Conservation (phyloP, 2,888 invertebrate species). For the Helicoverpa assulta region DNA sequence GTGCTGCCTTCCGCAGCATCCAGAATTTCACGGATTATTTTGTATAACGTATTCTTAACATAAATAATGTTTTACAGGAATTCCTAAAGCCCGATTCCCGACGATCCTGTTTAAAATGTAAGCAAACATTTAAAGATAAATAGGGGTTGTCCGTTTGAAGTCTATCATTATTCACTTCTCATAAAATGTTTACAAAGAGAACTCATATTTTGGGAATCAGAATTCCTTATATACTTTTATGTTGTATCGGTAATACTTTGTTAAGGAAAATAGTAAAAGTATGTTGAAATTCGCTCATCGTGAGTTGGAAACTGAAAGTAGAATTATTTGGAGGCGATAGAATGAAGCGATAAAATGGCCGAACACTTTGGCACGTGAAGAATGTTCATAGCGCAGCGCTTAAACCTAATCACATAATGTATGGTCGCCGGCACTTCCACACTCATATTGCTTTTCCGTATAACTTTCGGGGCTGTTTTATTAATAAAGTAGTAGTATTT, state of each 20-base stretch:
- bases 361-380: conserved; percentile 61
- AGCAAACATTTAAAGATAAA: conserved; percentile 58
- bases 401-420: conserved; percentile 64
- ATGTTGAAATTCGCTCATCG: not conserved
- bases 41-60: conserved; percentile 44
- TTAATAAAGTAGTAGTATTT: not conserved
- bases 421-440: conserved; percentile 40
- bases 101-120: conserved; percentile 35
- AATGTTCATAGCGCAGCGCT: conserved; percentile 64
- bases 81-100: conserved; percentile 15
- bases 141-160: conserved; percentile 62
- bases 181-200: conserved; percentile 58
- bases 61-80: conserved; percentile 50
- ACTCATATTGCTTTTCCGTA: conserved; percentile 26
- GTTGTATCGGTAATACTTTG: not conserved
- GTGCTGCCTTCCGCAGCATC: conserved; percentile 27
- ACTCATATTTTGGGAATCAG: conserved; percentile 52
- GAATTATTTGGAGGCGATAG: conserved; percentile 62
- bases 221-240: conserved; percentile 42
- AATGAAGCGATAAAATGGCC: conserved; percentile 67
- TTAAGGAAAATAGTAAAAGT: conserved; percentile 6
- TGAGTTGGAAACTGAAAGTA: conserved; percentile 50
- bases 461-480: not conserved
- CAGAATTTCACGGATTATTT: conserved; percentile 54
- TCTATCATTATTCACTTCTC: conserved; percentile 61